Evolutionary conservation across 64 coral and sea anemone species (phyloP), one percentile per base, ranked within the genome.

Genomic region (Cladopsammia gracilis): DNA sequence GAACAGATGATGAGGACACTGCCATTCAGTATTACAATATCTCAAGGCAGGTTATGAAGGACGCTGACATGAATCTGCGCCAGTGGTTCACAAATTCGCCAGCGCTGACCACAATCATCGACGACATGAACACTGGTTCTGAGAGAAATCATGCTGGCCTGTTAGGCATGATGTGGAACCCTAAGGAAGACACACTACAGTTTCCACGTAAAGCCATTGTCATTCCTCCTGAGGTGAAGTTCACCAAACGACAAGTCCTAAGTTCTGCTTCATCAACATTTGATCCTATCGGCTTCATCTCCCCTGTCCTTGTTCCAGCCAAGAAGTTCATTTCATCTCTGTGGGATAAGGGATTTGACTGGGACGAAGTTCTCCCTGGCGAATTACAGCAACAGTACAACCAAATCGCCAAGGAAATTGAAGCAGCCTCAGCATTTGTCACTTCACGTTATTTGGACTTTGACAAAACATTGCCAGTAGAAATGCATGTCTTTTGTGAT

Each of bases 201-300:
- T 76, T 88, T 75, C 71, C 71, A 64, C 54, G 45, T n/a, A 88
- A 76, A 76, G 70, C 86, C 18, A 62, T 76, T 72, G 61, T 64
- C 18, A 75, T 88, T 75, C 71, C 86, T 76, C 53, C 71, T 61
- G 70, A 76, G 15, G 74, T 62, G 20, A 10, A 44, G 60, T 88
- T 73, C 26, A 93, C 91, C n/a, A 93, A 93, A 70, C 62, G 72
- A 58, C 78, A 73, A 70, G 71, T 93, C 84, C 64, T 93, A 22
- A 82, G 71, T 52, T 65, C 83, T 53, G 91, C 65, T 51, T 93
- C 73, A 67, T 93, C 83, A 53, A 72, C 76, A 51, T 93, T 93
- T 87, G 91, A 93, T 68, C 73, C 91, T 77, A 60, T 93, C 45
- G 91, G 83, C 51, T 18, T 93, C 70, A 85, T 87, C 74, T 76